A percentile compares a stretch with the other conserved stretches of the same genome.
These are phyloP conservation scores for Pterobdella sp. DNA, from an alignment of 2,888 invertebrate species.

Conservation along the genomic window DNA sequence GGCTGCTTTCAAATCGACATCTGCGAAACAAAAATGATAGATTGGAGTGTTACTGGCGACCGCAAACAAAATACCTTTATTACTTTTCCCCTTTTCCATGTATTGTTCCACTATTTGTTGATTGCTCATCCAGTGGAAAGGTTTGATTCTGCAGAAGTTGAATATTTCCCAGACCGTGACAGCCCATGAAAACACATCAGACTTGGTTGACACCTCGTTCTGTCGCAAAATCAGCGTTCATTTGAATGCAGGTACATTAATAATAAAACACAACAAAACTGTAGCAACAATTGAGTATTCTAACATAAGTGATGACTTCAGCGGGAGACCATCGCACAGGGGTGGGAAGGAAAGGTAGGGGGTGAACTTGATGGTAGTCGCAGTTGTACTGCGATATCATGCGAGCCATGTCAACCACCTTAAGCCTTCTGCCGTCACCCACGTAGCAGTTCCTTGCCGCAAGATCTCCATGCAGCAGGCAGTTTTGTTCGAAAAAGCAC, in stretches of 20 bases:
- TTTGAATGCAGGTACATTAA: not conserved
- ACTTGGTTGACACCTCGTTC: not conserved
- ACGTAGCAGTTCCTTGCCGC: conserved; percentile 24
- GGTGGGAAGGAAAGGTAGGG: not conserved
- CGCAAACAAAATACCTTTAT: not conserved
- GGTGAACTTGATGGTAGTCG: not conserved
- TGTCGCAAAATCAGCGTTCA: not conserved
- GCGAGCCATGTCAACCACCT: not conserved
- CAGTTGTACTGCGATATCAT: not conserved
- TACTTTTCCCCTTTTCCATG: not conserved
- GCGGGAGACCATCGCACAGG: not conserved
- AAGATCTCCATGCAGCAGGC: conserved; percentile 22
- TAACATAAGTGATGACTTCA: not conserved
- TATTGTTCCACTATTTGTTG: not conserved
- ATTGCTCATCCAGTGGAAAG: not conserved
- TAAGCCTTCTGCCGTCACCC: not conserved
- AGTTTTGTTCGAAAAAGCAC: conserved; percentile 13
- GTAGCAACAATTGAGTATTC: too few species aligned
- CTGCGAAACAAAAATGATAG: too few species aligned
- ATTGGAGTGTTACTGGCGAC: not conserved
- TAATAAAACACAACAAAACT: too few species aligned
- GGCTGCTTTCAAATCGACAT: too few species aligned
- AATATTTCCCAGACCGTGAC: not conserved
- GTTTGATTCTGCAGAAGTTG: not conserved
- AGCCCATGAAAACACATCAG: not conserved